Evolutionary conservation across 2,113 vertebrate genomes (phyloP).

Genomic region (Glaucidium brasilianum): DNA sequence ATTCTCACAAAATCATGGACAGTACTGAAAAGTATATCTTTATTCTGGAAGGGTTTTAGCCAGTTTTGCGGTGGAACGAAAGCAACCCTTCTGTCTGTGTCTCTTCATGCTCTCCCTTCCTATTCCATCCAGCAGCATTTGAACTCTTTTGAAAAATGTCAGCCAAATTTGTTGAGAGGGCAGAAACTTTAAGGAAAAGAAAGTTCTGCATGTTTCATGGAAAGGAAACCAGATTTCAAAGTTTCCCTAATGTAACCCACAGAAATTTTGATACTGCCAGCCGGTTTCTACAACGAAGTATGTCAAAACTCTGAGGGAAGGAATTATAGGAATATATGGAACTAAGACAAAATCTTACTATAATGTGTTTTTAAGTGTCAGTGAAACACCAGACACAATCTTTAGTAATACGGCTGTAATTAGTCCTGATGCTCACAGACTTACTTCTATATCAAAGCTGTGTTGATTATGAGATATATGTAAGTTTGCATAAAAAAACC

Average conservation of each 20-base stretch:
- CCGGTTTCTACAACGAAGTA: not conserved
- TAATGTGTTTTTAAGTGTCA: not conserved
- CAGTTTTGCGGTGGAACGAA: not conserved
- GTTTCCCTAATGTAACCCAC: not conserved
- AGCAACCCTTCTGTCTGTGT: not conserved
- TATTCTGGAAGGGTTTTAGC: not conserved
- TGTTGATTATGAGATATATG: not conserved
- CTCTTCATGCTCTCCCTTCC: not conserved
- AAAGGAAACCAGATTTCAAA: not conserved
- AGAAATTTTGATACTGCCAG: not conserved
- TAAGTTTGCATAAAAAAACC: fast-evolving
- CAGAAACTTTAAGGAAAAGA: not conserved
- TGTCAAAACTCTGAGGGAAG: not conserved
- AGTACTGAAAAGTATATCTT: not conserved
- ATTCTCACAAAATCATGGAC: not conserved
- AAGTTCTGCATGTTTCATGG: not conserved
- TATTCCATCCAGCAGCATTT: not conserved
- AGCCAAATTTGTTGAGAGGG: not conserved
- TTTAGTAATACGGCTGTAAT: not conserved
- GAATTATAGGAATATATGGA: not conserved
- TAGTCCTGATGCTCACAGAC: not conserved
- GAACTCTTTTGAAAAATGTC: not conserved
- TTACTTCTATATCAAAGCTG: not conserved
- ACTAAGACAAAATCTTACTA: not conserved
- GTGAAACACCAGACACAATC: not conserved